Base-by-base conservation (phyloP, 2,888 invertebrate species). In the Diplolepis rosae region DNA sequence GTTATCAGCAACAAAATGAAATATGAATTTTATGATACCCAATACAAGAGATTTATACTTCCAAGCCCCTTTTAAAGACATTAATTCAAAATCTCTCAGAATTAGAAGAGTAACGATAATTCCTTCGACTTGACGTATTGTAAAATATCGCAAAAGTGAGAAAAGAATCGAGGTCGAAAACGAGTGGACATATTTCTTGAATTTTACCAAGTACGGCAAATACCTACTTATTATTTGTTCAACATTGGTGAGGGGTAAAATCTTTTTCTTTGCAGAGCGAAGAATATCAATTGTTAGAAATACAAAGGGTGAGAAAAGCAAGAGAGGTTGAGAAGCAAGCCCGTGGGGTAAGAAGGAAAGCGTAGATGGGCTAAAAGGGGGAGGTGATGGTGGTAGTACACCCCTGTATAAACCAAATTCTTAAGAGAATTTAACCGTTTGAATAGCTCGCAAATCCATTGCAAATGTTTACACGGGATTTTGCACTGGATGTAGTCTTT, bases 341-440 rank as follows among this genome's bases (percentile, higher is more conserved):
- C 69, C 72, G 74, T 74, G 68, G 72, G 65, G 35, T 61, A 61
- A 82, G 79, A 75, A 79, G 77, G 76, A 80, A 78, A 77, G 74
- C 72, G 74, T 69, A 74, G 71, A 73, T 72, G 69, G 73, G 73
- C 67, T 45, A 75, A 72, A 71, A 68, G 71, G 68, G 15, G 74
- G 73, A 71, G 71, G 73, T 73, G 72, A 61, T 70, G 42, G 51
- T 69, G 69, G 54, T 68, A 42, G 45, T 30, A 70, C 71, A 70
- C 83, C 86, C 86, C 85, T 85, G 82, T 83, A 83, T 85, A 86
- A 88, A 87, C 88, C 83, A 84, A 88, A 88, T 88, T 89, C 88
- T 88, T 88, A 87, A 88, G 88, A 88, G 88, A 89, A 88, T 89
- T 88, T 88, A 88, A 87, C 87, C 87, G 87, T 88, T 88, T 89